Base-by-base conservation (phyloP, 1,140 invertebrate species). In the Dinothrombium tinctorium region DNA sequence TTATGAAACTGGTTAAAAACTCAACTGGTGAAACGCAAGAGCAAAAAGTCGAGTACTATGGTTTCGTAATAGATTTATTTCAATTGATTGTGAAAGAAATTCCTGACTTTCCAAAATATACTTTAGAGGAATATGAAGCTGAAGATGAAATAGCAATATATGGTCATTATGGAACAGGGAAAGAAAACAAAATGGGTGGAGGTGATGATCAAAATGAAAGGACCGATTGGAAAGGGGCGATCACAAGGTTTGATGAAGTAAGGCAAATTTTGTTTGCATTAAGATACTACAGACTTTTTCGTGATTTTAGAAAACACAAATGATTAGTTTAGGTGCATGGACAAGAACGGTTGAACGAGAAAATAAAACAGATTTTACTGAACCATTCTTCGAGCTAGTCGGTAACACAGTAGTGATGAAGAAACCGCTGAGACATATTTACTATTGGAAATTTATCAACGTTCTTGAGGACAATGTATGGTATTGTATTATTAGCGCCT, bases 391-490 rank as follows among this genome's bases (percentile, higher is more conserved):
- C 54, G 86, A 92, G 59, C 61, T 89, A 23, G 83, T 92, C 1
- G 86, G 87, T 0, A 81, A 89, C 17, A 81, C 80, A 0, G 90
- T 92, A 48, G 61, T 92, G 48, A 84, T 86, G 75, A 73, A 73
- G 50, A 70, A 79, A 50, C 72, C 76, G 0, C 72, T 73, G 48
- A 65, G 58, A 6, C 69, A 73, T 21, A 86, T 78, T 5, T 89
- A 83, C 0, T 64, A 95, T 2, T 94, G 94, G 59, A 94, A 94
- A 62, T 96, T 96, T 55, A 67, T 96, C 19, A 90, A 83, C 2
- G 90, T 96, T 4, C 60, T 96, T 39, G 89, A 96, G 57, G 76
- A 76, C 44, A 77, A 86, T 49, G 90, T 96, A 0, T 96, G 90
- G 90, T 65, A 83, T 9, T 32, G 39, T 32, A 40, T 40, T 22